Evolutionary conservation across 2,888 invertebrate species (phyloP), one percentile per base, ranked within the genome.

Genomic region (Spisula subtruncata): DNA sequence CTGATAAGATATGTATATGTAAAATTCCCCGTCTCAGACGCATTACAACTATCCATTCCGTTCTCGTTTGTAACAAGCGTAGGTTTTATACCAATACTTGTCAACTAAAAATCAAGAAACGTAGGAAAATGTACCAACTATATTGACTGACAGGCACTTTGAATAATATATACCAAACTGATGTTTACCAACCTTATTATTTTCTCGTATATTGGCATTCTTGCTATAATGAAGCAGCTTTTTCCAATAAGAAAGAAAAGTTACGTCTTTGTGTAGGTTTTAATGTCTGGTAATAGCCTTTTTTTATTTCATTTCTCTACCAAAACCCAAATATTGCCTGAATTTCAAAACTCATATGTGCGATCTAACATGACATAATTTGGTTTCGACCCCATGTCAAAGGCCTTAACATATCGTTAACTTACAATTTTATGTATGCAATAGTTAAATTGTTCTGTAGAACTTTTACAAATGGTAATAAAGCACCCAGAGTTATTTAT

Each of bases 21-120:
- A 60, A 60, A 2, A n/a, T 60, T 60, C 60, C 60, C n/a, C n/a
- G n/a, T 60, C n/a, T 2, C 2, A 60, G 6, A 0, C n/a, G n/a
- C n/a, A n/a, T 60, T n/a, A 60, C 60, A 60, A n/a, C 4, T 2
- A 60, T n/a, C 20, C 60, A 60, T n/a, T 60, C n/a, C n/a, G 12
- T 60, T 60, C 60, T n/a, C n/a, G n/a, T 60, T 60, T 18, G 60
- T 60, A 60, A n/a, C 60, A 60, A 60, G n/a, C 6, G n/a, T 60
- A 60, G n/a, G 60, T 60, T 60, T 18, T 20, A 60, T 60, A 60
- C 18, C n/a, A 60, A 60, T 60, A n/a, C 2, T 0, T n/a, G n/a
- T 0, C n/a, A 2, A 60, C 60, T 6, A 20, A n/a, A 60, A 60
- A 6, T 60, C 60, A 18, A n/a, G 60, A n/a, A 60, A 60, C 12